Percentiles rank a stretch among this genome's conserved stretches.
These are phyloP conservation scores for Gobio gobio DNA, from an alignment of 2,113 vertebrate species.

Conservation along the genomic window DNA sequence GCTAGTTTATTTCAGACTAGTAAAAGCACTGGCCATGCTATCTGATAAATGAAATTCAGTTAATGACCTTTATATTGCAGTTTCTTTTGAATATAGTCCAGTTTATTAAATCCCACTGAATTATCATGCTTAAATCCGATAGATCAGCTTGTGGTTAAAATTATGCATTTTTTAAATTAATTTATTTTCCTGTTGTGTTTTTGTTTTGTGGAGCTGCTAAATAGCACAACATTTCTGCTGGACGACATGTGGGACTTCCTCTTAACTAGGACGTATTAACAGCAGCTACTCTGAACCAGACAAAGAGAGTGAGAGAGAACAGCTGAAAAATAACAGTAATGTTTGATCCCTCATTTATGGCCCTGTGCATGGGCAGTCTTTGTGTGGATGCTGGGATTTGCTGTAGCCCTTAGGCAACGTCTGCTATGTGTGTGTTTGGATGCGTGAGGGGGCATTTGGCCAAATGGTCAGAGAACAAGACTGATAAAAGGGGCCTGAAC, in stretches of 20 bases:
- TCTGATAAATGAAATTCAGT: neutral
- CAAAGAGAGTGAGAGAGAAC: constrained; percentile 32
- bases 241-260: constrained; percentile 62
- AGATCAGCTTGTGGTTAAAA: constrained; percentile 20
- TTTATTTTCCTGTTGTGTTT: constrained; percentile 49
- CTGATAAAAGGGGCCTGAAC: constrained; percentile 48
- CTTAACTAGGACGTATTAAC: constrained; percentile 70
- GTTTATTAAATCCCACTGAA: neutral
- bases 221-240: constrained; percentile 61
- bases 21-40: neutral
- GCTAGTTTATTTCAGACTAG: neutral
- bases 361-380: constrained; percentile 71
- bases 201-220: constrained; percentile 40
- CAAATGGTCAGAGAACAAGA: constrained; percentile 68
- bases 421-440: constrained; percentile 59
- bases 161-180: constrained; percentile 2
- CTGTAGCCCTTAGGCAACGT: constrained; percentile 58
- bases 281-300: constrained; percentile 61
- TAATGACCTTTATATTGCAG: neutral
- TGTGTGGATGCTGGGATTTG: constrained; percentile 60
- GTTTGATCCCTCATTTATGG: constrained; percentile 77
- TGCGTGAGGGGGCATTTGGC: constrained; percentile 59
- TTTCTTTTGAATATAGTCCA: neutral
- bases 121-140: constrained; percentile 4
- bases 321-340: constrained; percentile 57